phyloP scores from a whole-genome alignment of 2,888 invertebrate species.

The Caenorhabditis panamensis region DNA sequence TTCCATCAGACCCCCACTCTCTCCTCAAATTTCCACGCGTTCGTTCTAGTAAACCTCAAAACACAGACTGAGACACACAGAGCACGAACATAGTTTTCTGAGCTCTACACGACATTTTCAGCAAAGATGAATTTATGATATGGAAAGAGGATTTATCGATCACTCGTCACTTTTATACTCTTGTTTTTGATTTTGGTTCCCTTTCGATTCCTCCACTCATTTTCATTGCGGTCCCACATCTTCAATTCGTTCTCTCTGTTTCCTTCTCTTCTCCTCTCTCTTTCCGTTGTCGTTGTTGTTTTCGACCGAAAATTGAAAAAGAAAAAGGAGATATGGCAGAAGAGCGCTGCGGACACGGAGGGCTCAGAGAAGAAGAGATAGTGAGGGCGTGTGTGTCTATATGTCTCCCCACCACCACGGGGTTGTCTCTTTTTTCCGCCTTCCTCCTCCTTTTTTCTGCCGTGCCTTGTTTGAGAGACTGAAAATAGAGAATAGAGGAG shows the following conservation, averaged over 20 bases:
- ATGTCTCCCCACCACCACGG: slow-evolving; percentile 25
- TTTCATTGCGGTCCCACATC: background rate
- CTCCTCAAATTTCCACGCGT: background rate
- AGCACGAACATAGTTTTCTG: background rate
- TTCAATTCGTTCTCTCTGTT: background rate
- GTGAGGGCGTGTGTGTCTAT: slow-evolving; percentile 51
- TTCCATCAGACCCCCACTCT: background rate
- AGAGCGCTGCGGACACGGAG: slow-evolving; percentile 29
- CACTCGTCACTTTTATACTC: slow-evolving; percentile 9
- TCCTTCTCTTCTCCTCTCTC: slow-evolving; percentile 4
- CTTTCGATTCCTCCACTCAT: background rate
- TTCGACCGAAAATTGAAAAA: slow-evolving; percentile 42
- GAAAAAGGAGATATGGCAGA: slow-evolving; percentile 9
- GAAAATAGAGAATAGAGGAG: slow-evolving; percentile 8
- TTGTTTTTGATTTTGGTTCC: background rate
- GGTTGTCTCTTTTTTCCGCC: slow-evolving; percentile 28
- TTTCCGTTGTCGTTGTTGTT: slow-evolving; percentile 30
- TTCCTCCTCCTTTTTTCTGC: slow-evolving; percentile 29
- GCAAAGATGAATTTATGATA: background rate
- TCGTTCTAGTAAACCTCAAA: background rate
- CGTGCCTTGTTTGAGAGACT: slow-evolving; percentile 23
- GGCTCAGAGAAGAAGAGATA: slow-evolving; percentile 18
- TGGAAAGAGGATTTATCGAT: slow-evolving; percentile 6
- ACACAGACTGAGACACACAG: background rate
- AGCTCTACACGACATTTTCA: background rate